Base-by-base conservation (phyloP, 1,140 invertebrate species). In the Octopus sinensis region DNA sequence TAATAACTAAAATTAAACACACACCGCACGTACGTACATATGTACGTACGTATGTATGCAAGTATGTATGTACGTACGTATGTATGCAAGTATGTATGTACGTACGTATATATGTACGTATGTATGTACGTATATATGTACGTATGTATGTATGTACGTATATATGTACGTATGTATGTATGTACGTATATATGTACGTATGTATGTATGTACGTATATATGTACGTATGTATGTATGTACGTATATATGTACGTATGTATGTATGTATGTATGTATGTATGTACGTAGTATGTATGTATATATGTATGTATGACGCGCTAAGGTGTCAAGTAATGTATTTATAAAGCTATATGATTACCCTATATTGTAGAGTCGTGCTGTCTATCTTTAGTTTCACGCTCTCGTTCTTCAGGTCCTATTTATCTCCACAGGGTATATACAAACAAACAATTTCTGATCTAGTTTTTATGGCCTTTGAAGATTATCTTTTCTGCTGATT, bases 221-320 rank as follows among this genome's bases (percentile, higher is more conserved):
- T 62, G 56, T 62, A 62, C 17, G 56, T 62, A 62, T 62, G 56
- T 62, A 62, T 62, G 56, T 62, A 62, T 62, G 56, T 62, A 62
- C 17, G 56, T 62, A n/a, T n/a, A n/a, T n/a, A n/a, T n/a, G n/a
- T n/a, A n/a, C n/a, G 56, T 62, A 62, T 62, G 56, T 62, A 62
- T 62, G 56, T 62, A 62, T 62, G 56, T 62, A 62, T 62, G 56
- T 62, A 62, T 62, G 56, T 62, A 62, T 62, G 56, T 62, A 62
- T 62, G 56, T 62, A n/a, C n/a, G n/a, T n/a, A n/a, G n/a, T n/a
- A n/a, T n/a, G n/a, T n/a, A 43, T 43, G 30, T 43, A 43, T 43
- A 2, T 43, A 43, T 43, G 30, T 43, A 43, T 43, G 30, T 43
- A 43, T 43, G 2, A 43, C 30, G 30, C 30, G 30, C 2, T 2